phyloP scores from a whole-genome alignment of 2,113 vertebrate species.

The Lagopus leucura region DNA sequence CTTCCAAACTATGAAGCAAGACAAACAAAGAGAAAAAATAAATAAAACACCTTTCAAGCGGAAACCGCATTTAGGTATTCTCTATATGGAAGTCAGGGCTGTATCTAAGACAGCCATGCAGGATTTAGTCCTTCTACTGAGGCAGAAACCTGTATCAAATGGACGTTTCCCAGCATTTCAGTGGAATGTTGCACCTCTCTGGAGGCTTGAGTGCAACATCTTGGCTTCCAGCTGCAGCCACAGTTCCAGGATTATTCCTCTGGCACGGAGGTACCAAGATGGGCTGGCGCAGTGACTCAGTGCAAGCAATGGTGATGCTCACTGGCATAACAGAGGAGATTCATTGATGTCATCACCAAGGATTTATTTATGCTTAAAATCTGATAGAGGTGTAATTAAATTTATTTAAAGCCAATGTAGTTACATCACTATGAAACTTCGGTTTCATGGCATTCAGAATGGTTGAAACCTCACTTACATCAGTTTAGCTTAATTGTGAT shows the following conservation, averaged over 20 bases:
- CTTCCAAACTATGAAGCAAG: slow-evolving; percentile 25
- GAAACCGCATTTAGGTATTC: slow-evolving; percentile 33
- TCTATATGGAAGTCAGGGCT: neutral
- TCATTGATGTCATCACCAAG: neutral
- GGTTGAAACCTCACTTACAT: neutral
- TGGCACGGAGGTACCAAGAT: fast-evolving
- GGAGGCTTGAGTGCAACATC: slow-evolving; percentile 31
- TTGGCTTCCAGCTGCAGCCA: slow-evolving; percentile 30
- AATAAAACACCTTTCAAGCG: slow-evolving; percentile 25
- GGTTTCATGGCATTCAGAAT: neutral
- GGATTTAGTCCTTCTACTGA: slow-evolving; percentile 18
- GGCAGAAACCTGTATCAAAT: neutral
- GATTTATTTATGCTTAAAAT: neutral
- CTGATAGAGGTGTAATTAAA: neutral
- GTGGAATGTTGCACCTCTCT: slow-evolving; percentile 24
- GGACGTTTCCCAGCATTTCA: slow-evolving; percentile 45
- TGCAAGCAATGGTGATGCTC: neutral
- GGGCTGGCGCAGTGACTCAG: neutral
- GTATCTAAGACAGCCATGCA: neutral
- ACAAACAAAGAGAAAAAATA: slow-evolving; percentile 16
- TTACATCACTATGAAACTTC: neutral
- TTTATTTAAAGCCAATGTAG: neutral
- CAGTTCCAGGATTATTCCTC: slow-evolving; percentile 39
- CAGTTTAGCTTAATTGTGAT: neutral
- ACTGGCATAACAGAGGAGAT: neutral